Percentiles rank a stretch among this genome's conserved stretches.
Conservation (phyloP, 2,888 invertebrate species). For the Chalcosyrphus nemorum region DNA sequence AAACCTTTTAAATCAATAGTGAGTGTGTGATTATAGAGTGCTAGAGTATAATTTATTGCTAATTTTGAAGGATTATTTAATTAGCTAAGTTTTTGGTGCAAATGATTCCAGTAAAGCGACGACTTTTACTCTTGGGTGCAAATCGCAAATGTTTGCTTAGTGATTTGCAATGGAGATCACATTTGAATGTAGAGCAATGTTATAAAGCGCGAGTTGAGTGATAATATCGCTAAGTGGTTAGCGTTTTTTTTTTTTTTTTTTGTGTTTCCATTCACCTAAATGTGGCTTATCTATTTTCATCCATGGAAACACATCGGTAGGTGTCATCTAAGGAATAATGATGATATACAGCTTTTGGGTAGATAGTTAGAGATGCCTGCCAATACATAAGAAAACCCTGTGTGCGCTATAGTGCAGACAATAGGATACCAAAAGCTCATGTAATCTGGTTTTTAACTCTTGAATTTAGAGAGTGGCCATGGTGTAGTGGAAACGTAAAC, state of each 20-base stretch:
- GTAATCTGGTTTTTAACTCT: too few relatives aligned
- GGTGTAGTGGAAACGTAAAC: too few relatives aligned
- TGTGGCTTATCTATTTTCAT: background rate
- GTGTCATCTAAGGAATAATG: background rate
- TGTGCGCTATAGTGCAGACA: too few relatives aligned
- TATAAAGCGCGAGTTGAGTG: background rate
- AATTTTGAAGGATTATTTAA: conserved; percentile 47
- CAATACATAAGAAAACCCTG: too few relatives aligned
- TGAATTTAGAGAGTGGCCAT: too few relatives aligned
- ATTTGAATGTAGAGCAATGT: conserved; percentile 19
- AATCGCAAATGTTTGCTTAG: conserved; percentile 17
- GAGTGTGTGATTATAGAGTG: conserved; percentile 13
- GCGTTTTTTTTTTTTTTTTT: background rate
- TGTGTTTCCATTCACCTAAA: background rate
- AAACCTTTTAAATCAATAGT: conserved; percentile 19
- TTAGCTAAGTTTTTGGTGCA: conserved; percentile 20
- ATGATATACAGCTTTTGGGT: too few relatives aligned
- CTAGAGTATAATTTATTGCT: conserved; percentile 46
- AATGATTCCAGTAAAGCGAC: background rate
- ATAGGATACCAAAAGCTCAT: too few relatives aligned
- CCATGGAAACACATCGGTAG: background rate
- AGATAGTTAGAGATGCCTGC: too few relatives aligned
- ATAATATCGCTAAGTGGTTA: conserved; percentile 36
- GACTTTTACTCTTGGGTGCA: background rate
- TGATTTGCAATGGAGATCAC: conserved; percentile 8